Evolutionary conservation across 2,888 invertebrate species (phyloP), one percentile per base, ranked within the genome.

Genomic region (Ormyrus labotus): DNA sequence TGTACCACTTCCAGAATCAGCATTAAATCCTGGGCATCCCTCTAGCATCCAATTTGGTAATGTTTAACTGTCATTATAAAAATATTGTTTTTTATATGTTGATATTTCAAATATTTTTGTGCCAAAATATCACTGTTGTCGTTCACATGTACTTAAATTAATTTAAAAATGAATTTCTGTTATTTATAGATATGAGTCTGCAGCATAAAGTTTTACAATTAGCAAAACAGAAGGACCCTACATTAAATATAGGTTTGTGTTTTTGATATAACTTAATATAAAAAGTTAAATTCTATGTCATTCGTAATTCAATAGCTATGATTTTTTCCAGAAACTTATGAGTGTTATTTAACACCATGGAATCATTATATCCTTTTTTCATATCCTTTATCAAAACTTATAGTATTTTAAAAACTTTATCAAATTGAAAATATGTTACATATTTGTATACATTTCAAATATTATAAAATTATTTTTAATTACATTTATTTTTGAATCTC

Each of bases 1-100:
- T 79, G 61, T 89, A 10, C 91, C 92, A 80, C 86, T 93, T 65
- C 92, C 93, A 0, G 91, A 91, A 81, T 89, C 92, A 48, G 76
- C 84, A 67, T 80, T 88, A 67, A 71, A 88, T 75, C 64, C 85
- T 0, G 82, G 85, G 53, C 84, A 87, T 81, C 89, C 90, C 6
- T 89, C 90, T 60, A 87, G 87, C 19, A 88, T 92, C 0, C 74
- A 79, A 78, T 70, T 83, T 80, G 81, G 83, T 83, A 65, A 75
- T n/a, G 8, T 72, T 80, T 55, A 53, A 11, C 11, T 69, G 53
- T 55, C 11, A 51, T 11, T 11, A 9, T 51, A 51, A 7, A 55
- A 65, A 60, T 60, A 57, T 55, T 55, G 50, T 6, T 2, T 53
- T 64, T n/a, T 58, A 13, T 2, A 53, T 19, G 48, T 55, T 13